Evolutionary conservation across 1,140 invertebrate genomes (phyloP), one percentile per base, ranked within the genome.

Genomic region (Anoplolepis gracilipes): DNA sequence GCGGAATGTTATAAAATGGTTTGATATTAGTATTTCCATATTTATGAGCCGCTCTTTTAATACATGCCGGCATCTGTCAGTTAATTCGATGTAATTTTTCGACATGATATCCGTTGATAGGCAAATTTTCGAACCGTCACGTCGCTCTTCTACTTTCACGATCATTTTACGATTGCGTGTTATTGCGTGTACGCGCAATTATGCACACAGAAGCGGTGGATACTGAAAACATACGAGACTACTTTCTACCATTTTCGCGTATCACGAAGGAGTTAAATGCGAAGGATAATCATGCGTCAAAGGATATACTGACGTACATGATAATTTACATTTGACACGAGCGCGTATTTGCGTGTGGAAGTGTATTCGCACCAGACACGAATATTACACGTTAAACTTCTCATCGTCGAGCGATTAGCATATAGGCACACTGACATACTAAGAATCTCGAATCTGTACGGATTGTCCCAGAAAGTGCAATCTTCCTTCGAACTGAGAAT

Each of bases 371-470:
- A 22, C 42, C 42, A 46, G 42, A 49, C 76, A 46, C 6, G 19
- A 70, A 36, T 72, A 73, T 73, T 73, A 82, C 36, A 78, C 36
- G 77, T 91, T 90, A 86, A 88, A 76, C 79, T 67, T 78, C 87
- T 86, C 90, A 85, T 90, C 85, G 81, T 62, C 86, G 55, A 78
- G n/a, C 86, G 88, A 94, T 94, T 94, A 94, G 93, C 93, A 94
- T 93, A 94, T 90, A 93, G 93, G 87, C 93, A 94, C 92, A 94
- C 93, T 94, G 94, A 94, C 94, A 94, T 75, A 94, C 93, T 94
- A 94, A 94, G 88, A 49, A 92, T 92, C 90, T 57, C 65, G 67
- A 90, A 92, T 91, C 89, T 85, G 87, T 89, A 28, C 49, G 62
- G 42, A 86, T 67, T 42, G 73, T 46, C 85, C 53, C 39, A 64